Evolutionary conservation across 2,113 vertebrate species (phyloP).

Genomic region (Eolophus roseicapilla): DNA sequence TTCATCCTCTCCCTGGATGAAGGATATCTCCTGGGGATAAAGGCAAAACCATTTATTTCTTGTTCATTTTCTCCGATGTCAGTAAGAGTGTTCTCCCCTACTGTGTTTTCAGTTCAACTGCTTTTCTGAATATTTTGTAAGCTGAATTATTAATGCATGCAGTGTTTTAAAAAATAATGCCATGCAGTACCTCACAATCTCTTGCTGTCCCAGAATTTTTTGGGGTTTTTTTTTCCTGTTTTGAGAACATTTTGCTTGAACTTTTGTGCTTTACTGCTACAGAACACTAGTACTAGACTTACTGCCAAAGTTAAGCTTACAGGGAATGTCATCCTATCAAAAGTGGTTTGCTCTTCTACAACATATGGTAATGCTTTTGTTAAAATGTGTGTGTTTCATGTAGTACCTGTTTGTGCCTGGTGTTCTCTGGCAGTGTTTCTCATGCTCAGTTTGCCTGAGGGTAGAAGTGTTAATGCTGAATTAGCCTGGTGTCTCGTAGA

Average conservation of each 20-base stretch:
- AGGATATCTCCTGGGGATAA: neutral
- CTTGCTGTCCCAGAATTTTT: neutral
- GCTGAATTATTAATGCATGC: neutral
- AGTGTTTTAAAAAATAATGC: neutral
- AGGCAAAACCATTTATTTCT: neutral
- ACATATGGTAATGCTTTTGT: neutral
- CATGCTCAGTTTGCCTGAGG: neutral
- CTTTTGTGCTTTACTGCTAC: neutral
- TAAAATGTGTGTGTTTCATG: neutral
- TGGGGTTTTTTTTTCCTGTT: neutral
- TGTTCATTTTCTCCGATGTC: neutral
- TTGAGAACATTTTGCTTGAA: neutral
- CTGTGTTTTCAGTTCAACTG: neutral
- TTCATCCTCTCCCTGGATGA: neutral
- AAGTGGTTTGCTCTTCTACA: neutral
- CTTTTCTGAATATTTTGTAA: neutral
- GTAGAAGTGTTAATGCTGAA: neutral
- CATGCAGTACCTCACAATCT: neutral
- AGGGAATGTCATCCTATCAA: neutral
- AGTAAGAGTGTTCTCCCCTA: neutral
- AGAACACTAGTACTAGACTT: neutral
- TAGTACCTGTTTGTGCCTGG: neutral
- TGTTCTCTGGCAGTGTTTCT: neutral
- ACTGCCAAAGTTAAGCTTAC: neutral
- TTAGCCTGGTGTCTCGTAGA: neutral